Base-by-base conservation (phyloP, 2,113 vertebrate species). In the Pomatostomus ruficeps region DNA sequence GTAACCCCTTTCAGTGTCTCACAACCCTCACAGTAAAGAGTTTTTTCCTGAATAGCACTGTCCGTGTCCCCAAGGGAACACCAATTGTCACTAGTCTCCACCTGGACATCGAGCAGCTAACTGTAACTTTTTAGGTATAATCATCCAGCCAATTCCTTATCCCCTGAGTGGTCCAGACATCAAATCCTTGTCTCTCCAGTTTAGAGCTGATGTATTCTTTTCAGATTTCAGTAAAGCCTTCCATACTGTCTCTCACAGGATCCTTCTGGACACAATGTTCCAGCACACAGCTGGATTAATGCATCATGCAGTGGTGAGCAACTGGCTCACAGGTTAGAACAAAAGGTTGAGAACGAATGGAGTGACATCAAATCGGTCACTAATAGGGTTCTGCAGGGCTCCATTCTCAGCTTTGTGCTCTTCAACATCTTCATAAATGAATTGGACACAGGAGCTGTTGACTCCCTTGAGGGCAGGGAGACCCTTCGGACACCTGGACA, bases 41-140 rank as follows among this genome's bases (percentile, higher is more conserved):
- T 18, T 74, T 74, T 38, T 74, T 67, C 38, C 24, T 74, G 13
- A 40, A 18, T 12, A 24, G 13, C 17, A 40, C 21, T 45, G 25
- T 46, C 24, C 40, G 12, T 31, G n/a, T 59, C 25, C 29, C 61
- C 11, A 14, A 45, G 54, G 22, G 51, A 14, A 11, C 10, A 36
- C 12, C 18, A 40, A 4, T 62, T 28, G 13, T 40, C 33, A 10
- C 45, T 33, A 28, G 8, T 51, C 21, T 84, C 19, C 33, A 61
- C 16, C 4, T 0, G 0, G 25, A 18, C 12, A 40, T 29, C 0
- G 0, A 59, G 5, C 12, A 9, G 1, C 26, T 57, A 46, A 40
- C 7, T 8, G 4, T 14, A 76, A 23, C 12, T 21, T 36, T 49
- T 68, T 19, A 15, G 4, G 6, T 23, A 4, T 14, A 38, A 36